phyloP scores from a whole-genome alignment of 1,140 invertebrate species.

The Drosophila gunungcola region DNA sequence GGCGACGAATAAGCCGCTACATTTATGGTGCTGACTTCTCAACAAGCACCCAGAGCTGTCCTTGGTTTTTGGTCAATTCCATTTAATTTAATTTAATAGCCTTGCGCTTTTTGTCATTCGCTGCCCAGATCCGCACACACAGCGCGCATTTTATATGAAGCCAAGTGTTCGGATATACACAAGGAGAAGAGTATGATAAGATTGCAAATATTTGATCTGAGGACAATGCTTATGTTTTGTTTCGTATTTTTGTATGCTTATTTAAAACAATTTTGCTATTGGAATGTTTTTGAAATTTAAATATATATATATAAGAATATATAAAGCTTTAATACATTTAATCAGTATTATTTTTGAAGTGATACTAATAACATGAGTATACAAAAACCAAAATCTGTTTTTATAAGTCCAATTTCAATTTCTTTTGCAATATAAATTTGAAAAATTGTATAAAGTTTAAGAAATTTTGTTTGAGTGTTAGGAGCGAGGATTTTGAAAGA shows the following conservation, averaged over 20 bases:
- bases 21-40: constrained; percentile 62
- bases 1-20: constrained; percentile 39
- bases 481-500: constrained; percentile 3
- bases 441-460: not conserved
- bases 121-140: constrained; percentile 49
- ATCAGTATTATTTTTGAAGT: no score
- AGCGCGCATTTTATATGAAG: constrained; percentile 68
- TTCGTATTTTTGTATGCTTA: not conserved
- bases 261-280: no score
- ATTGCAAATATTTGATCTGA: not conserved
- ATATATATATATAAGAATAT: no score
- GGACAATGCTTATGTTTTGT: not conserved
- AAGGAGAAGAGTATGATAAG: no score
- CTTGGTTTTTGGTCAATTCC: constrained; percentile 76
- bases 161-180: constrained; percentile 17
- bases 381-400: no score
- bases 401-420: no score
- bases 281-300: no score
- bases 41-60: constrained; percentile 56
- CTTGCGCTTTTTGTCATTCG: constrained; percentile 82
- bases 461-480: constrained; percentile 4
- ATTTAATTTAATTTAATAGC: constrained; percentile 84
- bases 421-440: no score
- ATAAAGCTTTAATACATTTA: no score
- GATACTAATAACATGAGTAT: no score